Conservation (phyloP, 2,113 vertebrate genomes). For the Ornithorhynchus anatinus region DNA sequence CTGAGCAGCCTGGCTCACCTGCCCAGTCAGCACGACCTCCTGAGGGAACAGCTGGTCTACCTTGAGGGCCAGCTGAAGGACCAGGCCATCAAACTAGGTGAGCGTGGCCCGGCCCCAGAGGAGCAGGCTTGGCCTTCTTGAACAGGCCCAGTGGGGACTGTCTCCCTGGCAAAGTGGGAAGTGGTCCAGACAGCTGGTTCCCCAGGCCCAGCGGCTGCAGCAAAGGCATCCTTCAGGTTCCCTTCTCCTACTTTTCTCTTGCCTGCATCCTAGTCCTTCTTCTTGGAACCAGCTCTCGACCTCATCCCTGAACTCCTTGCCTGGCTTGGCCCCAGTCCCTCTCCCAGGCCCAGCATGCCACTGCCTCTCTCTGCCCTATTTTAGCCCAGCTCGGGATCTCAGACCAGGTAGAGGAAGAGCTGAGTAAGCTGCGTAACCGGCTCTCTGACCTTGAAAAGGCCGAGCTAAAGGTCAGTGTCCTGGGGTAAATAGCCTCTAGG, state of each 20-base stretch:
- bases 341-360: not conserved
- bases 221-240: not conserved
- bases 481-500: not conserved
- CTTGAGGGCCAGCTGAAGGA: conserved; percentile 12
- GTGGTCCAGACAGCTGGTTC: not conserved
- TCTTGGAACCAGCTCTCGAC: no score
- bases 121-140: not conserved
- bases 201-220: not conserved
- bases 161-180: no score
- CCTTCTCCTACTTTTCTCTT: not conserved
- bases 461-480: conserved; percentile 34
- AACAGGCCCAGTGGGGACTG: no score
- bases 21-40: not conserved
- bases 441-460: conserved; percentile 16
- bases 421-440: conserved; percentile 12
- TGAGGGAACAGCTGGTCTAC: conserved; percentile 34
- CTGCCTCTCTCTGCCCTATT: not conserved
- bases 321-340: not conserved
- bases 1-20: conserved; percentile 31
- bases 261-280: not conserved
- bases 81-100: conserved; percentile 24
- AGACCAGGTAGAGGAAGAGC: accelerated
- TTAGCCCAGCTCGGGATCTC: conserved; percentile 3
- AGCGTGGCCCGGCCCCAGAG: not conserved
- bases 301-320: no score